Conservation (phyloP, 1,140 invertebrate genomes). For the Bathynomus jamesi region DNA sequence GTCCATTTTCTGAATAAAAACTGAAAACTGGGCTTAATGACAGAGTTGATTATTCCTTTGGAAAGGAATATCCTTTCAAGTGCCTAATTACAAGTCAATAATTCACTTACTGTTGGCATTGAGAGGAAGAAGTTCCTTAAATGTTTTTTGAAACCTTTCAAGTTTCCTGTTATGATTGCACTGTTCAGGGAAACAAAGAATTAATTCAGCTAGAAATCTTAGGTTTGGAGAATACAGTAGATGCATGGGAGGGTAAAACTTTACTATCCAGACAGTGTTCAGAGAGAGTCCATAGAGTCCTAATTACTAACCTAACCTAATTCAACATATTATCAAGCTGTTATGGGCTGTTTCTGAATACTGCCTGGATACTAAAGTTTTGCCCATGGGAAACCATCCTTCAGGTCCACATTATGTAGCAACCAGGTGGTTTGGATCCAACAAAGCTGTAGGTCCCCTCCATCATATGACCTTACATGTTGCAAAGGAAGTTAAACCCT, state of each 20-base stretch:
- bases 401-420: too few species aligned
- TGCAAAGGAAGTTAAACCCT: too few species aligned
- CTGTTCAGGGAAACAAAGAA: conserved; percentile 52
- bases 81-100: conserved; percentile 33
- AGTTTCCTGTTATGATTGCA: conserved; percentile 83
- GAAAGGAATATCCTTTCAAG: conserved; percentile 40
- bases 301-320: too few species aligned
- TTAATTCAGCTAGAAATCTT: background rate
- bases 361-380: conserved; percentile 5
- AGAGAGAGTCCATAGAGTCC: too few species aligned
- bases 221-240: background rate
- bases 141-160: conserved; percentile 61
- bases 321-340: too few species aligned
- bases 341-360: too few species aligned
- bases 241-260: too few species aligned
- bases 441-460: too few species aligned
- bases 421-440: too few species aligned
- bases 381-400: too few species aligned
- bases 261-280: too few species aligned
- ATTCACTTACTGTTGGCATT: conserved; percentile 66
- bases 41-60: conserved; percentile 14
- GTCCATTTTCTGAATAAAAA: background rate
- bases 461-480: too few species aligned
- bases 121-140: conserved; percentile 67
- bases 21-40: background rate